Evolutionary conservation across 2,888 invertebrate genomes (phyloP).

Genomic region (Dynastes maya): DNA sequence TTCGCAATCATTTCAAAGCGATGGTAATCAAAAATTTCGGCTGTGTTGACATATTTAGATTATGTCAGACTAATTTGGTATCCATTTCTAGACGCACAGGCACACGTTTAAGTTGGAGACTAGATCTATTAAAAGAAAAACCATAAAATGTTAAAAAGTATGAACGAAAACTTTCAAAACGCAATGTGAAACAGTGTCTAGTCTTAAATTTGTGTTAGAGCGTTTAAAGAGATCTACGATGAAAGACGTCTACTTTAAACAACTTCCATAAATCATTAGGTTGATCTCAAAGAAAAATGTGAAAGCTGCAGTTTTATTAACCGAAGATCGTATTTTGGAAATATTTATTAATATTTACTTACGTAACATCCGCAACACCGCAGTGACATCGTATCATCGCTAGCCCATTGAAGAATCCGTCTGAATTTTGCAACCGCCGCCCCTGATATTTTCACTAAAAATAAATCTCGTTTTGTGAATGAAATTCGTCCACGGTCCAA

Average conservation of each 20-base stretch:
- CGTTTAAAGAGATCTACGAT: slow-evolving; percentile 8
- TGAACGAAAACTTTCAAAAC: slow-evolving; percentile 3
- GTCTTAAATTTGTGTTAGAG: neutral
- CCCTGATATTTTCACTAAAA: slow-evolving; percentile 25
- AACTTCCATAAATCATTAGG: slow-evolving; percentile 10
- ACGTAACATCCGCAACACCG: slow-evolving; percentile 16
- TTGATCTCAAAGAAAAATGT: neutral
- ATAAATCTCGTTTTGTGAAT: slow-evolving; percentile 44
- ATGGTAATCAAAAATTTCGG: too few species aligned
- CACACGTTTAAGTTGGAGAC: too few species aligned
- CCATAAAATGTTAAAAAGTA: neutral
- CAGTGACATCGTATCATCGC: slow-evolving; percentile 8
- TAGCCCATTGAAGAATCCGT: slow-evolving; percentile 28
- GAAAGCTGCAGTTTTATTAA: slow-evolving; percentile 18
- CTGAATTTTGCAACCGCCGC: slow-evolving; percentile 31
- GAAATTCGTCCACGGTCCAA: slow-evolving; percentile 35
- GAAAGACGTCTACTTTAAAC: slow-evolving; percentile 18
- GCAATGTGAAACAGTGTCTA: neutral
- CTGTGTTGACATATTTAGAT: too few species aligned
- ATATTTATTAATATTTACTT: slow-evolving; percentile 36
- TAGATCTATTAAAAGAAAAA: neutral
- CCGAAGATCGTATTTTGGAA: neutral
- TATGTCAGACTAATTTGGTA: too few species aligned
- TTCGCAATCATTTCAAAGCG: too few species aligned
- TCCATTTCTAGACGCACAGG: too few species aligned